phyloP scores from a whole-genome alignment of 2,888 invertebrate genomes.

The Cephus runcator region DNA sequence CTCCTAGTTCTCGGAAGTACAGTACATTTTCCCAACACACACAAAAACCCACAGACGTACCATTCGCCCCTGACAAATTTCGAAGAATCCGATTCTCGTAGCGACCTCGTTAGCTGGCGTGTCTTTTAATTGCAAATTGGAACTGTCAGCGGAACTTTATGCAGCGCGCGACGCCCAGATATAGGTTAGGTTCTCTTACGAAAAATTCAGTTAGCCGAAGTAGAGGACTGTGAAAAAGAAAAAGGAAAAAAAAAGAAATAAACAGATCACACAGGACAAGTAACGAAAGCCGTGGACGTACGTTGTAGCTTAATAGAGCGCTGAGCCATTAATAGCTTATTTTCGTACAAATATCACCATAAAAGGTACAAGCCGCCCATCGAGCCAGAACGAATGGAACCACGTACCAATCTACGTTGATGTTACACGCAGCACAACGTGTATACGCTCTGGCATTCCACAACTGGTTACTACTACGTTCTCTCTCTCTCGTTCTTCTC shows the following conservation, averaged over 20 bases:
- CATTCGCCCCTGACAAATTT: neutral
- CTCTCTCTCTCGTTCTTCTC: conserved; percentile 12
- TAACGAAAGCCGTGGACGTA: neutral
- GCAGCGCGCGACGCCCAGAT: neutral
- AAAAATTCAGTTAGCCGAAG: neutral
- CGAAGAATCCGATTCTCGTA: neutral
- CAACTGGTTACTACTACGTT: conserved; percentile 38
- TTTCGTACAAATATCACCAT: neutral
- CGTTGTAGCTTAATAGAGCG: neutral
- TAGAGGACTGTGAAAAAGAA: neutral
- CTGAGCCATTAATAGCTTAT: neutral
- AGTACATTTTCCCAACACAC: neutral
- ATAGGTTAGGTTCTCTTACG: neutral
- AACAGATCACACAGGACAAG: neutral
- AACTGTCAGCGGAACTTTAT: neutral
- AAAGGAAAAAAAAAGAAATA: neutral
- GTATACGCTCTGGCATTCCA: conserved; percentile 33
- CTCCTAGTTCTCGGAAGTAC: neutral
- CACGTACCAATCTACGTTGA: neutral
- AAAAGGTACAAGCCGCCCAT: neutral
- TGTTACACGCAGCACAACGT: conserved; percentile 1
- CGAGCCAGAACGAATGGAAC: neutral
- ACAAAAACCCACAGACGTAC: neutral
- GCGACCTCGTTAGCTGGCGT: neutral
- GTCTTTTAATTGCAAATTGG: neutral